Evolutionary conservation across 2,113 vertebrate genomes (phyloP).

Genomic region (Abramis brama): DNA sequence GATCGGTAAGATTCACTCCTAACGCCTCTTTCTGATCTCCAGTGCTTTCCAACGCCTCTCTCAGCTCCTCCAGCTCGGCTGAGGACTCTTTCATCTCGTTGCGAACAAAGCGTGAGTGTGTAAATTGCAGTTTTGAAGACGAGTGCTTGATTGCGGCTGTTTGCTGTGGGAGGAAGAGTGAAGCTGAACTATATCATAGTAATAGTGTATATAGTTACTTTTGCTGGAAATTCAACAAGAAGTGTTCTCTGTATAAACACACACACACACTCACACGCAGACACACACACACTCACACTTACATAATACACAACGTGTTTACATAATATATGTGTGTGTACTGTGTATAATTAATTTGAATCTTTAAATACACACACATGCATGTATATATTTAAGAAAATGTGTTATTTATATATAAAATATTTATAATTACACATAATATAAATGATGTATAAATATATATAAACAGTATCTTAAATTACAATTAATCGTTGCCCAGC

Average conservation of each 20-base stretch:
- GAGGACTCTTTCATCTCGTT: background rate
- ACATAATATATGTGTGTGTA: no score
- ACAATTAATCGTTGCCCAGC: no score
- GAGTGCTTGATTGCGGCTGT: background rate
- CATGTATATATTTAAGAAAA: no score
- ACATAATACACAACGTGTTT: no score
- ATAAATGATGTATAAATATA: no score
- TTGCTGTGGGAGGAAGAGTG: background rate
- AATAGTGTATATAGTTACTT: background rate
- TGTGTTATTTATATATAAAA: no score
- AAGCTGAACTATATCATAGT: background rate
- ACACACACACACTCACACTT: no score
- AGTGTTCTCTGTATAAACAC: background rate
- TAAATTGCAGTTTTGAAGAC: background rate
- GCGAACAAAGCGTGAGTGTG: background rate
- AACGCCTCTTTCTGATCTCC: background rate
- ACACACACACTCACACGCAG: no score
- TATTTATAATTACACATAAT: no score
- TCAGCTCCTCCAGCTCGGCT: background rate
- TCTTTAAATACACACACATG: no score
- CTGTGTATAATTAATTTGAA: no score
- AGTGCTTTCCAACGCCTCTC: constrained; percentile 21
- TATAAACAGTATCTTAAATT: no score
- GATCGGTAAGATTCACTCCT: constrained; percentile 80
- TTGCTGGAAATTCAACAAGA: background rate